Percentiles rank a stretch among this genome's conserved stretches.
phyloP scores from a whole-genome alignment of 2,797 vertebrate species.

The Apogon hyalosoma region DNA sequence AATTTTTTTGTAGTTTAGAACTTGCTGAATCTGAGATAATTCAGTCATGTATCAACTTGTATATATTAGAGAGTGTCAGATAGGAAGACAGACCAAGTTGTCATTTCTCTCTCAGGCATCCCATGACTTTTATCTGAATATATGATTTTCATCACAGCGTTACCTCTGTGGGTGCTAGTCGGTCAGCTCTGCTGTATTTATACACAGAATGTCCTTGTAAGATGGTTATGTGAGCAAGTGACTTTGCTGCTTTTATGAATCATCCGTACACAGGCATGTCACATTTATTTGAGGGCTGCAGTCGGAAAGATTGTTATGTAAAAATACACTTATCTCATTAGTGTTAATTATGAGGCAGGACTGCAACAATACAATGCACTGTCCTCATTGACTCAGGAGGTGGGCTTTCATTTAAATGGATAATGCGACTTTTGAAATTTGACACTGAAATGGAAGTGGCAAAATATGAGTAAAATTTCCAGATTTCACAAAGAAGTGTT shows the following conservation, averaged over 20 bases:
- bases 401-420: background rate
- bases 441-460: no score
- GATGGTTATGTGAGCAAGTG: slow-evolving; percentile 11
- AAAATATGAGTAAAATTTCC: no score
- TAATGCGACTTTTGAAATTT: no score
- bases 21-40: slow-evolving; percentile 12
- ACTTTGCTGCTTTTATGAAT: slow-evolving; percentile 51
- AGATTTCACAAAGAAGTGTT: no score
- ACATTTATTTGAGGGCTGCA: slow-evolving; percentile 25
- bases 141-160: slow-evolving; percentile 33
- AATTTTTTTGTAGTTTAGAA: slow-evolving; percentile 40
- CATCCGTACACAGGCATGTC: slow-evolving; percentile 28
- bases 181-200: slow-evolving; percentile 31
- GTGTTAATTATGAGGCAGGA: slow-evolving; percentile 21
- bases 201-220: slow-evolving; percentile 29
- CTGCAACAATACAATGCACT: background rate
- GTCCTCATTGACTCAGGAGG: slow-evolving; percentile 9
- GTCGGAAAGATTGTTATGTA: slow-evolving; percentile 19
- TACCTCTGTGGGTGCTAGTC: slow-evolving; percentile 29
- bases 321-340: slow-evolving; percentile 30
- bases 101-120: slow-evolving; percentile 22
- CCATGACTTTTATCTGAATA: slow-evolving; percentile 24
- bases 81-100: slow-evolving; percentile 21
- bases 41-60: slow-evolving; percentile 17
- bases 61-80: slow-evolving; percentile 30